These are phyloP conservation scores for Drosophila histrio DNA, from an alignment of 2,888 invertebrate genomes.

Conservation along the genomic window DNA sequence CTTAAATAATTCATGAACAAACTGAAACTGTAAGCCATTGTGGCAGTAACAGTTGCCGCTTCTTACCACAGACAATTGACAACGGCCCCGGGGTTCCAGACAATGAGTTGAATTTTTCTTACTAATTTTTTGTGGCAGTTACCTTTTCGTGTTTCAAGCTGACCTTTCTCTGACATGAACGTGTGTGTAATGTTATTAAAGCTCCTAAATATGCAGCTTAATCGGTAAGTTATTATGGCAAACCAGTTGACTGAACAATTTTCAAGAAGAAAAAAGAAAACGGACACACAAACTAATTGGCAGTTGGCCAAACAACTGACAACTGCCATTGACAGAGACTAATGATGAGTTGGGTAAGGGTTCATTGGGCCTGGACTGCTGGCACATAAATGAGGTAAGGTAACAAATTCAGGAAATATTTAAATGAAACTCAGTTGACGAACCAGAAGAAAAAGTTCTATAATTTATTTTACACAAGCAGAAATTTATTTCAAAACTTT, in stretches of 20 bases:
- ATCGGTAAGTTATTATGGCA: conserved; percentile 13
- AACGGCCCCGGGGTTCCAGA: background rate
- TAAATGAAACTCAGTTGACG: background rate
- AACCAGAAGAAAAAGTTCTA: background rate
- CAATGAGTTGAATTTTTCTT: conserved; percentile 3
- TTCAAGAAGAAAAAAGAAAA: background rate
- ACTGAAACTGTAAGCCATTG: conserved; percentile 38
- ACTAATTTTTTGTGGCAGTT: background rate
- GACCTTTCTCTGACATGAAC: conserved; percentile 10
- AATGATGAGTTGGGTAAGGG: conserved; percentile 19
- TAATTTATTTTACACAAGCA: background rate
- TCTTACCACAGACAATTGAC: conserved; percentile 41
- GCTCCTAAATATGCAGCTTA: conserved; percentile 11
- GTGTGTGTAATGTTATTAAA: conserved; percentile 10
- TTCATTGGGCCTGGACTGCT: too few species aligned
- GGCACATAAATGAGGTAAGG: background rate
- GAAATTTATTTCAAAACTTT: background rate
- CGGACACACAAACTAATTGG: conserved; percentile 16
- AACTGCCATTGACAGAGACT: conserved; percentile 25
- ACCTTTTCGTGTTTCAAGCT: conserved; percentile 7
- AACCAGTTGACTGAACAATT: conserved; percentile 1
- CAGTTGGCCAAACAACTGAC: conserved; percentile 1
- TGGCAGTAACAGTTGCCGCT: conserved; percentile 23
- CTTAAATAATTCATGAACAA: conserved; percentile 60
- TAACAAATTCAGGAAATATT: background rate